These are phyloP conservation scores for Condylura cristata DNA, from an alignment of 2,113 vertebrate genomes.

Conservation along the genomic window DNA sequence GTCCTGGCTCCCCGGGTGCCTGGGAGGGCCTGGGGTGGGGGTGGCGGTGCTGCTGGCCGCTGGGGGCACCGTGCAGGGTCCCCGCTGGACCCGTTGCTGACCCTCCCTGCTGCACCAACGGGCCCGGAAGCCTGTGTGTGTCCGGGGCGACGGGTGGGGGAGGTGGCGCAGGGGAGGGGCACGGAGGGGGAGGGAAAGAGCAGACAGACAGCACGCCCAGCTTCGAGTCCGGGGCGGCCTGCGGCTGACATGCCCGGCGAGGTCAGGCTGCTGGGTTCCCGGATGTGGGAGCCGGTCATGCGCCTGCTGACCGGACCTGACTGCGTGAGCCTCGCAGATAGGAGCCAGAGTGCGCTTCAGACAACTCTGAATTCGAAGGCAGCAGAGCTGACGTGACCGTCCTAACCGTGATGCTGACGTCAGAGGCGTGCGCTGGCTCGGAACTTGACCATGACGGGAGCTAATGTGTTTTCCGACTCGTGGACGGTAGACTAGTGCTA, in stretches of 20 bases:
- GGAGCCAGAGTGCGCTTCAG: too few species aligned
- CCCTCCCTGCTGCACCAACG: too few species aligned
- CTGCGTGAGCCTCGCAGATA: neutral
- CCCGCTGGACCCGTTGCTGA: fast-evolving
- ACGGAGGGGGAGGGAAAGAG: neutral
- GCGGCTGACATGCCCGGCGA: neutral
- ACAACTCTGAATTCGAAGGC: neutral
- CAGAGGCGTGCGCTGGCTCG: neutral
- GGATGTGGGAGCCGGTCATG: neutral
- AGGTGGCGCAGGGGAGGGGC: too few species aligned
- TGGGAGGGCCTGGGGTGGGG: neutral
- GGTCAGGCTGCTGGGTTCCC: neutral
- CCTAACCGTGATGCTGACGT: neutral
- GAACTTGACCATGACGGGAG: neutral
- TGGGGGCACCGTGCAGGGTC: fast-evolving
- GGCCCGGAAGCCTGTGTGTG: neutral
- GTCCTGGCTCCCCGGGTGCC: neutral
- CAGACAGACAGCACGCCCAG: fast-evolving
- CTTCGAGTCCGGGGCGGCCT: neutral
- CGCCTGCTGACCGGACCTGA: neutral
- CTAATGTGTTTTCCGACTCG: neutral
- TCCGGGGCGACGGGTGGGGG: neutral
- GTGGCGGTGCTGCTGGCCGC: too few species aligned
- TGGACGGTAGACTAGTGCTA: neutral
- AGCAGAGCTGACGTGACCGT: neutral